Evolutionary conservation across 2,113 vertebrate species (phyloP).

Genomic region (Riparia riparia): DNA sequence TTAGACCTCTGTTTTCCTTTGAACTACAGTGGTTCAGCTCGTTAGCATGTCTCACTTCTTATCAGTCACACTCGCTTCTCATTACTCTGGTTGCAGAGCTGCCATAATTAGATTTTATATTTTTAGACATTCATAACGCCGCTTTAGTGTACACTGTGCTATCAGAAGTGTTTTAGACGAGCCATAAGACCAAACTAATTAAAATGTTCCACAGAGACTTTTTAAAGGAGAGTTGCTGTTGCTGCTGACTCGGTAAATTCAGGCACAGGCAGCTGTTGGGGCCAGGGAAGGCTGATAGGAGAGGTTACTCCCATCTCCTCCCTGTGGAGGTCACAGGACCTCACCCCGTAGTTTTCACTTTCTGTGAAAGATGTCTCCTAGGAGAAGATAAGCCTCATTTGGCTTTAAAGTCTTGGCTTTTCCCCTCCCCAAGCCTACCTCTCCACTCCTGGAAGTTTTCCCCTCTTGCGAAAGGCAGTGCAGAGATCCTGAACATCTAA

Average conservation of each 20-base stretch:
- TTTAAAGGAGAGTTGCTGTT: neutral
- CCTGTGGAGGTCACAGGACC: neutral
- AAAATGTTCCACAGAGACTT: slow-evolving; percentile 4
- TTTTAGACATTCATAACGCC: slow-evolving; percentile 30
- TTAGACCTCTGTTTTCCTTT: slow-evolving; percentile 17
- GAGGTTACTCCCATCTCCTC: neutral
- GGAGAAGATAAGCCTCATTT: neutral
- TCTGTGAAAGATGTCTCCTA: neutral
- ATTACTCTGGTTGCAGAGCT: slow-evolving; percentile 23
- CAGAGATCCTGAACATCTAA: neutral
- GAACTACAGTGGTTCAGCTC: slow-evolving; percentile 12
- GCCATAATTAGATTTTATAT: slow-evolving; percentile 51
- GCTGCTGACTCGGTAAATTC: neutral
- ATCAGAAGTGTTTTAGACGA: slow-evolving; percentile 43
- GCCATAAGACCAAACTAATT: slow-evolving; percentile 50
- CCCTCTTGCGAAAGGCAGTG: neutral
- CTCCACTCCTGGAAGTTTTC: neutral
- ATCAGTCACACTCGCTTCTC: neutral
- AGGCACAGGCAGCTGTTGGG: neutral
- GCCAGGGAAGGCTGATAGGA: neutral
- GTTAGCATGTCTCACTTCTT: slow-evolving; percentile 28
- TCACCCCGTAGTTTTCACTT: rapidly evolving
- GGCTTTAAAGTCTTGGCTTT: neutral
- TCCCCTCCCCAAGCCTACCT: neutral
- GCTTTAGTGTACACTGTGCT: neutral